Conservation (phyloP, 2,888 invertebrate genomes). For the Drosophila nr. fundita region DNA sequence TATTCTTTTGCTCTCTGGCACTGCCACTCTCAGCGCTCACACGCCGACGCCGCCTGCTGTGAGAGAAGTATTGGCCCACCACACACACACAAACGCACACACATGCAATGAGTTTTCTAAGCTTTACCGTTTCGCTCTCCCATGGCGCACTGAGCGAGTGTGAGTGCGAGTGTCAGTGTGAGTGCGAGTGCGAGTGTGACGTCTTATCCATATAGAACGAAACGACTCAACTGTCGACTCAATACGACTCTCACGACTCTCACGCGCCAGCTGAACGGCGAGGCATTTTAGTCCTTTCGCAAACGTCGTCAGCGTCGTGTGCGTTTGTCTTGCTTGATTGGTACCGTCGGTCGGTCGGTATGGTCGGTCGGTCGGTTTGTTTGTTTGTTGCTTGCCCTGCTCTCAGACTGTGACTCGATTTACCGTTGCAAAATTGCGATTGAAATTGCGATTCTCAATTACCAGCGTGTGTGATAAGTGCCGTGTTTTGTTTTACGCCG, state of each 20-base stretch:
- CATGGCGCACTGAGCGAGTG: slow-evolving; percentile 29
- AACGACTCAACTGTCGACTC: slow-evolving; percentile 42
- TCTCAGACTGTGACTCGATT: slow-evolving; percentile 49
- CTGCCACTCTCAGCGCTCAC: slow-evolving; percentile 48
- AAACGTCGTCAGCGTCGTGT: slow-evolving; percentile 81
- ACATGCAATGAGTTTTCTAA: slow-evolving; percentile 56
- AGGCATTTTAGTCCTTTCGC: slow-evolving; percentile 82
- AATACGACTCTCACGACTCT: slow-evolving; percentile 49
- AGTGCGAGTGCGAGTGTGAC: slow-evolving; percentile 52
- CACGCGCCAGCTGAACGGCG: slow-evolving; percentile 51
- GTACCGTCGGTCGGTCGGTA: slow-evolving; percentile 37
- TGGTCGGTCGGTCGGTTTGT: slow-evolving; percentile 51
- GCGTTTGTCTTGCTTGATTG: slow-evolving; percentile 75
- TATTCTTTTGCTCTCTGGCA: slow-evolving; percentile 26
- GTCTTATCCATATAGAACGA: slow-evolving; percentile 64
- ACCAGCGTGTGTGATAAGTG: slow-evolving; percentile 58
- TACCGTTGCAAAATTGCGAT: slow-evolving; percentile 53
- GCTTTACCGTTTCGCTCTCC: slow-evolving; percentile 59
- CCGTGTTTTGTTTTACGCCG: slow-evolving; percentile 52
- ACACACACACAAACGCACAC: slow-evolving; percentile 16
- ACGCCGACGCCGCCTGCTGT: slow-evolving; percentile 70
- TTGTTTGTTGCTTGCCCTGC: slow-evolving; percentile 30
- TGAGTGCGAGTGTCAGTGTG: slow-evolving; percentile 36
- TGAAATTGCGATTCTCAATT: slow-evolving; percentile 56
- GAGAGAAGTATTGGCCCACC: slow-evolving; percentile 52